These are phyloP conservation scores for Calonectris borealis DNA, from an alignment of 2,113 vertebrate species.

Conservation along the genomic window DNA sequence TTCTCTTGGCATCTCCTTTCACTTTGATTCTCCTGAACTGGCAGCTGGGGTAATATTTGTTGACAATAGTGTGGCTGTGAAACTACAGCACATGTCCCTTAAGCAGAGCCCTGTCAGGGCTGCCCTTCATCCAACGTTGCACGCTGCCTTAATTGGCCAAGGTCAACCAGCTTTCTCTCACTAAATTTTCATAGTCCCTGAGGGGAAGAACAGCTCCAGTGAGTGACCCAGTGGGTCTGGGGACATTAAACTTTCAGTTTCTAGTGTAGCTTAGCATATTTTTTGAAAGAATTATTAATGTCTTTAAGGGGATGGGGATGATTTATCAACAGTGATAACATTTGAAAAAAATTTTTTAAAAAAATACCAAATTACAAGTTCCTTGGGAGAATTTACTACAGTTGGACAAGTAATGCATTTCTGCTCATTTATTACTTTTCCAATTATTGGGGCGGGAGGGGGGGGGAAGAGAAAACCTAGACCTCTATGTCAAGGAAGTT, in stretches of 20 bases:
- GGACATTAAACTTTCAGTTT: background rate
- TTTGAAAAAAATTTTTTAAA: background rate
- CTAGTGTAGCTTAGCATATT: background rate
- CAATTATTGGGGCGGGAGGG: background rate
- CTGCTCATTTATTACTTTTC: background rate
- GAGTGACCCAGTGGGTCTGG: background rate
- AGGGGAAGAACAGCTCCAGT: background rate
- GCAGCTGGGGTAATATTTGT: slow-evolving; percentile 36
- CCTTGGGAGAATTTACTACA: background rate
- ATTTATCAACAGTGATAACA: background rate
- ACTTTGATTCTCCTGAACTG: background rate
- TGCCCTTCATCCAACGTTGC: background rate
- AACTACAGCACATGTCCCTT: background rate
- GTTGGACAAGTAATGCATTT: background rate
- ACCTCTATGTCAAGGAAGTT: background rate
- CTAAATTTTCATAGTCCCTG: background rate
- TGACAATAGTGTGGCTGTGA: slow-evolving; percentile 4
- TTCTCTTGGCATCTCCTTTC: background rate
- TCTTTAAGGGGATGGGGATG: background rate
- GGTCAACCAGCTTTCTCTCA: slow-evolving; percentile 56
- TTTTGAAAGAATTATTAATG: background rate
- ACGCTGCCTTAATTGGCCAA: slow-evolving; percentile 51
- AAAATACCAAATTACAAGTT: background rate
- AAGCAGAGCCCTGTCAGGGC: slow-evolving; percentile 19
- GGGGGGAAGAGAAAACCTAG: background rate